A percentile compares a stretch with the other conserved stretches of the same genome.
Evolutionary conservation across 2,797 vertebrate genomes (phyloP).

Genomic region (Sebastes minor): DNA sequence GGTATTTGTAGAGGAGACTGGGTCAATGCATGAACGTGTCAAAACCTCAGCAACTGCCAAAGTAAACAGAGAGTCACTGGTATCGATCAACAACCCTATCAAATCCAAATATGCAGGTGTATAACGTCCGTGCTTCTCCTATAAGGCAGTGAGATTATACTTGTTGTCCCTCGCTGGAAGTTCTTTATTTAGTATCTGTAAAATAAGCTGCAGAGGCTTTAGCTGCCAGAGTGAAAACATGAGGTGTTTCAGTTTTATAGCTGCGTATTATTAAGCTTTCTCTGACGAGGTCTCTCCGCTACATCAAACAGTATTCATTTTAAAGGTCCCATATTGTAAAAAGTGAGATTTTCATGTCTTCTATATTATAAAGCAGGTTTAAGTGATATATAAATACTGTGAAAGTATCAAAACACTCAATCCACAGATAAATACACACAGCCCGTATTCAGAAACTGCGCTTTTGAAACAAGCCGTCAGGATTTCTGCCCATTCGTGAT

Average conservation of each 20-base stretch:
- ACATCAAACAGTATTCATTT: background rate
- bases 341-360: too few relatives aligned
- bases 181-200: background rate
- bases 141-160: background rate
- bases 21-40: background rate
- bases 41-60: background rate
- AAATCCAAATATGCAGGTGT: slow-evolving; percentile 26
- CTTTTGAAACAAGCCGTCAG: too few relatives aligned
- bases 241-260: background rate
- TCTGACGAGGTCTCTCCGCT: too few relatives aligned
- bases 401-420: too few relatives aligned
- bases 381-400: too few relatives aligned
- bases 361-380: too few relatives aligned
- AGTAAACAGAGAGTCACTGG: slow-evolving; percentile 15
- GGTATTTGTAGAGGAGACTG: background rate
- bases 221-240: background rate
- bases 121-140: background rate
- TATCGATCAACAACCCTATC: slow-evolving; percentile 37
- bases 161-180: background rate
- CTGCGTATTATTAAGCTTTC: background rate
- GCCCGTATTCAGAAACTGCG: too few relatives aligned
- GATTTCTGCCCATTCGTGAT: too few relatives aligned
- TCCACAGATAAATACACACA: too few relatives aligned
- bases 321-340: background rate
- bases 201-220: background rate